Evolutionary conservation across 2,797 vertebrate species (phyloP), one percentile per base, ranked within the genome.

Genomic region (Capromys pilorides): DNA sequence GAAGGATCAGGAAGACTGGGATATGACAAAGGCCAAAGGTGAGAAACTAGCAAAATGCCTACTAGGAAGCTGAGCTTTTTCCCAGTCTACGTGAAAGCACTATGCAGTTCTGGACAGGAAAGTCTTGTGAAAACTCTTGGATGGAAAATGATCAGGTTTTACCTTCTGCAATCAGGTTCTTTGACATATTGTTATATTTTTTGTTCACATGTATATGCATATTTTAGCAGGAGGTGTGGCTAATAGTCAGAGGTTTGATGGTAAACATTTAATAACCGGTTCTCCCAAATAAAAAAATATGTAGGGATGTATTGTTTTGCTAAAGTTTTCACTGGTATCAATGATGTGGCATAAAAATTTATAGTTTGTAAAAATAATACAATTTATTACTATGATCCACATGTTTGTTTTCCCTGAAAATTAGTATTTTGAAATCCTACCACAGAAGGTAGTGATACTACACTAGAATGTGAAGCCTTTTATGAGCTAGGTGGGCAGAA

Each of bases 321-420:
- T 57, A 81, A 67, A 91, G 33, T 2, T 16, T 57, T 81, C 62
- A 14, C 24, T 75, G 8, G 31, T 75, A 10, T 21, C 33, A 86
- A 51, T 49, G 9, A 36, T 83, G 26, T 80, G 3, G 11, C 57
- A 33, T 18, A 61, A n/a, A n/a, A n/a, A n/a, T n/a, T n/a, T n/a
- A n/a, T n/a, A n/a, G 77, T 84, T 41, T 79, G 7, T 91, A 73
- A 64, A 75, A 89, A 92, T 33, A 78, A 67, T 71, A 69, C 73
- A 82, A 88, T 78, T 18, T 9, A 51, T 57, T 41, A 26, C 28
- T 31, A 19, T n/a, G 11, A 1, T 61, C 1, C 14, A 13, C 62
- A 89, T 57, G 31, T 28, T 22, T 14, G 5, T 28, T 28, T 85
- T 6, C 4, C 22, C 16, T 28, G 13, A 12, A 84, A 89, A 36